Conservation (phyloP, 2,113 vertebrate genomes). For the Peromyscus polionotus region DNA sequence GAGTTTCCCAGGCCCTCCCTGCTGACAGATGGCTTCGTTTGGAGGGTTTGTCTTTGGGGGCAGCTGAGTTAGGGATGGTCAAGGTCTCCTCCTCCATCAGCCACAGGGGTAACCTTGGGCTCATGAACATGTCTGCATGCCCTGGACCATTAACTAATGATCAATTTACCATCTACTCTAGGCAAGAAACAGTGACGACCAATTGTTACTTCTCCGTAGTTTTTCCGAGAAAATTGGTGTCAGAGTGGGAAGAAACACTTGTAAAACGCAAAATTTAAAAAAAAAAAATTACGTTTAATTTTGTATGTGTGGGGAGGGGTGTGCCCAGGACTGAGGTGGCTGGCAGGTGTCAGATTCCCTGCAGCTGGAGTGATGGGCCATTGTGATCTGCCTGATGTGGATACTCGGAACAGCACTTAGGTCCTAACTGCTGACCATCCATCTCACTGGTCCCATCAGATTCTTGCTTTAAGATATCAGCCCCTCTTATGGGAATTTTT, state of each 20-base stretch:
- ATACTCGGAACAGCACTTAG: background rate
- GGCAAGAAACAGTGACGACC: background rate
- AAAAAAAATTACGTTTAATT: background rate
- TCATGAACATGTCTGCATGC: background rate
- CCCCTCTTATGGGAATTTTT: background rate
- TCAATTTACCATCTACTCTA: background rate
- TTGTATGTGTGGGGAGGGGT: background rate
- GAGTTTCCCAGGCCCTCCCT: background rate
- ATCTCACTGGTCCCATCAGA: background rate
- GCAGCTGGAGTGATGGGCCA: background rate
- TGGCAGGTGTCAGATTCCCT: background rate
- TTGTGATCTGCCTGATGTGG: too few species aligned
- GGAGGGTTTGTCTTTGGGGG: background rate
- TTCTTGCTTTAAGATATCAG: background rate
- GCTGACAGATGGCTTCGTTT: background rate
- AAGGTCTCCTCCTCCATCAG: constrained; percentile 43
- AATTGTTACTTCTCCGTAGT: background rate
- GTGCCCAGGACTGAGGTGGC: background rate
- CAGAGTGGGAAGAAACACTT: background rate
- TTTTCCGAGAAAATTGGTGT: constrained; percentile 32
- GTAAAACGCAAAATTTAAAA: background rate
- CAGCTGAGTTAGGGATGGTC: background rate
- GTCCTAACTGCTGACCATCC: background rate
- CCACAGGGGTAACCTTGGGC: background rate
- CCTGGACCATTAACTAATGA: background rate